A percentile compares a stretch with the other conserved stretches of the same genome.
phyloP scores from a whole-genome alignment of 2,113 vertebrate species.

The Cebidichthys violaceus region DNA sequence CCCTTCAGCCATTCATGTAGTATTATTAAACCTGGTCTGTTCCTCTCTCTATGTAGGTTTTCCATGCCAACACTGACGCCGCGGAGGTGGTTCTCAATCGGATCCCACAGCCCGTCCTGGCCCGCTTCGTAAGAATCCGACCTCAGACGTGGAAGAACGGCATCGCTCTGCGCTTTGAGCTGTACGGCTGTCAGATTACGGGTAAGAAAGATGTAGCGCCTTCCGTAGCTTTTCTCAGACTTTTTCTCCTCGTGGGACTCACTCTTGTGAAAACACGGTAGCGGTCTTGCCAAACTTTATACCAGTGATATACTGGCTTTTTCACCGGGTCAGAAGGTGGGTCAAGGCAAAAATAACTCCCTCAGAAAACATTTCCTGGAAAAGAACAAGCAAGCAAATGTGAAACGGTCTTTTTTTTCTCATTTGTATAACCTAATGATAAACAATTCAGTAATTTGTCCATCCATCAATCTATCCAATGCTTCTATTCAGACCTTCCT shows the following conservation, averaged over 20 bases:
- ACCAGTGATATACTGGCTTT: slow-evolving; percentile 33
- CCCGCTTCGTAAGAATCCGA: slow-evolving; percentile 92
- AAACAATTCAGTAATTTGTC: slow-evolving; percentile 37
- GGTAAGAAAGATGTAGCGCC: slow-evolving; percentile 79
- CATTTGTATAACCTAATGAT: slow-evolving; percentile 33
- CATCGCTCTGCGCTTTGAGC: slow-evolving; percentile 93
- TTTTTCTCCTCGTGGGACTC: slow-evolving; percentile 40
- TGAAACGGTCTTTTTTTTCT: background rate
- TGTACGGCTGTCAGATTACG: slow-evolving; percentile 96
- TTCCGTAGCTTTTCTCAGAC: slow-evolving; percentile 29
- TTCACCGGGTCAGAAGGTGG: slow-evolving; percentile 21
- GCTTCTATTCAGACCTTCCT: slow-evolving; percentile 33
- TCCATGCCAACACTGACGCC: slow-evolving; percentile 92
- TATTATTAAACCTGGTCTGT: background rate
- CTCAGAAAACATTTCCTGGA: slow-evolving; percentile 33
- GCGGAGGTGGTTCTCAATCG: slow-evolving; percentile 95
- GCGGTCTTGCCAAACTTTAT: slow-evolving; percentile 14
- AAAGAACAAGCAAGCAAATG: background rate
- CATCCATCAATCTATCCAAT: slow-evolving; percentile 33
- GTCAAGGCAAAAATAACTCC: slow-evolving; percentile 42
- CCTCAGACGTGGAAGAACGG: slow-evolving; percentile 95
- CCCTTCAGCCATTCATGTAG: background rate
- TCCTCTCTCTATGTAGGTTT: slow-evolving; percentile 83
- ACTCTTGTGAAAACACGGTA: slow-evolving; percentile 32
- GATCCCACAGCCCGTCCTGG: slow-evolving; percentile 91